Evolutionary conservation across 2,113 vertebrate genomes (phyloP), one percentile per base, ranked within the genome.

Genomic region (Pollachius pollachius): DNA sequence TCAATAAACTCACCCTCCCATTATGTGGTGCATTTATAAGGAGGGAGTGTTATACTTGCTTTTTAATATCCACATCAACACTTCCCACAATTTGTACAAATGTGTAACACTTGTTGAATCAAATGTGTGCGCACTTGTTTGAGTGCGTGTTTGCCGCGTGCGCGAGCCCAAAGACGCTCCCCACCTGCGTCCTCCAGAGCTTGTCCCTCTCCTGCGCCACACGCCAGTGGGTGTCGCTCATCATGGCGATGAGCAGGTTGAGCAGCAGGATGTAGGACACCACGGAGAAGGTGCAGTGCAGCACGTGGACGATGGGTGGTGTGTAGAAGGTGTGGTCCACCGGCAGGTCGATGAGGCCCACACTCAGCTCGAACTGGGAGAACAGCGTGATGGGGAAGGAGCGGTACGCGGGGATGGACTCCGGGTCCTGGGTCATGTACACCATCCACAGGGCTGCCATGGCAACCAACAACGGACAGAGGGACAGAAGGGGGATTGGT

Each of bases 181-280:
- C 74, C 41, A 97, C 96, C 95, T 97, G 96, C 30, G 93, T 95
- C 79, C 93, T 94, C 96, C 96, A 98, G 76, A 98, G 93, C 79
- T 99, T 95, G 16, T 98, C 96, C 64, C 92, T 89, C 69, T 97
- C 96, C 6, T 95, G 94, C 19, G 94, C 94, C 68, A 99, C 96
- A 67, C 95, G 90, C 95, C 95, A 96, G 64, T 97, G 95, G 0
- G 96, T 97, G 88, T 99, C 96, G 0, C 94, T 95, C 97, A 99
- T 99, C 95, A 98, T 98, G 84, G 96, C 96, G 7, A 96, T 96
- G 66, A 99, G 89, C 17, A 99, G 84, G 71, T 98, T 98, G 56
- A 98, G 90, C 87, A 98, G 94, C 1, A 99, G 94, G 48, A 95
- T 87, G 1, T 93, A 93, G 41, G 95, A 94, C 2, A 99, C 90